Percentiles rank a stretch among this genome's conserved stretches.
Evolutionary conservation across 2,113 vertebrate genomes (phyloP).

Genomic region (Peromyscus californicus): DNA sequence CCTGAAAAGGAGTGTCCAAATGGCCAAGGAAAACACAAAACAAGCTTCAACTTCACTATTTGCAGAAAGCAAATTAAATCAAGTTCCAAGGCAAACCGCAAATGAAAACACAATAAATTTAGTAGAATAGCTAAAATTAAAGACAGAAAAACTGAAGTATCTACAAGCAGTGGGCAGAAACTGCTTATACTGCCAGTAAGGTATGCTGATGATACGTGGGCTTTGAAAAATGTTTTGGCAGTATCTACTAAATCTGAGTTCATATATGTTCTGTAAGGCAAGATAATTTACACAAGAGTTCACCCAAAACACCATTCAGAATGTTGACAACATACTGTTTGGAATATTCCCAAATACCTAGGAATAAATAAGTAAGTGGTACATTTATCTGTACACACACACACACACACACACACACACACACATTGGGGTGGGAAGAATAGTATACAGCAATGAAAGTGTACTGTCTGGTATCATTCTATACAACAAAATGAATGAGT

Average conservation of each 20-base stretch:
- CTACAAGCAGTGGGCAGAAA: background rate
- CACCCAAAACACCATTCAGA: background rate
- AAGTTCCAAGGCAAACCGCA: background rate
- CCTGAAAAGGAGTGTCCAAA: background rate
- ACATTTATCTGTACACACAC: fast-evolving
- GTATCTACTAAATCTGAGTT: background rate
- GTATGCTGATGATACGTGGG: background rate
- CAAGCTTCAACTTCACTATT: background rate
- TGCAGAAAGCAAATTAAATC: constrained; percentile 47
- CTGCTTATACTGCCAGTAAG: background rate
- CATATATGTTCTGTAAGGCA: background rate
- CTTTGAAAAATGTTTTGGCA: background rate
- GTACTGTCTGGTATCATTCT: background rate
- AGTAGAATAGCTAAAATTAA: constrained; percentile 31
- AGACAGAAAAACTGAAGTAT: background rate
- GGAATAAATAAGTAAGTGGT: background rate
- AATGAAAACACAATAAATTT: background rate
- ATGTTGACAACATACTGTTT: background rate
- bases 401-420: background rate
- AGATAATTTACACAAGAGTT: background rate
- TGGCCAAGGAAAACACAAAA: background rate
- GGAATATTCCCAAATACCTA: background rate
- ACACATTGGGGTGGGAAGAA: background rate
- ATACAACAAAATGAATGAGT: background rate
- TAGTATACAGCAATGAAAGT: constrained; percentile 28